These are phyloP conservation scores for Ptychodera flava DNA, from an alignment of 35 echinoderm and acorn worm genomes.

Conservation along the genomic window DNA sequence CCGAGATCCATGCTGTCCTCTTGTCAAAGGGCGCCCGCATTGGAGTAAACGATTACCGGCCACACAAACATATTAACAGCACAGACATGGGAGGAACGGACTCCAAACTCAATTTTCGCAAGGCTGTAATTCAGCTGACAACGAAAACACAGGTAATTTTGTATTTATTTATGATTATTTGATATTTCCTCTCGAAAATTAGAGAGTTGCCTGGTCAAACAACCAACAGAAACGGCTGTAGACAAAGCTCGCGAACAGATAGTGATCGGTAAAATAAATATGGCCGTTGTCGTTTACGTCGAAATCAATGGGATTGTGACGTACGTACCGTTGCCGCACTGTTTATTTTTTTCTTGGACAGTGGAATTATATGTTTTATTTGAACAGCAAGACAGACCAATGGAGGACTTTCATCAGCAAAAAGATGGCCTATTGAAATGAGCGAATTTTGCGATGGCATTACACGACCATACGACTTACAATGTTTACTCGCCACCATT, in stretches of 20 bases:
- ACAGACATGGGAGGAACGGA: constrained; percentile 90
- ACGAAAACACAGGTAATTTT: constrained; percentile 92
- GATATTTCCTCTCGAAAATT: neutral
- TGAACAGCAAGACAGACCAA: too few species aligned
- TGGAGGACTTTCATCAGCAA: too few species aligned
- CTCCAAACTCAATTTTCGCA: constrained; percentile 96
- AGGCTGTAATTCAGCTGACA: constrained; percentile 91
- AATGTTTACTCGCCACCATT: too few species aligned
- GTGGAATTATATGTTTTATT: too few species aligned
- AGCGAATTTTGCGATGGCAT: too few species aligned
- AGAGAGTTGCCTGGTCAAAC: neutral
- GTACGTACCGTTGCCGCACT: too few species aligned
- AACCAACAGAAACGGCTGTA: neutral
- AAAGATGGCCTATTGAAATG: too few species aligned
- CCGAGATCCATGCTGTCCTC: neutral
- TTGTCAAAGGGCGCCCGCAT: neutral
- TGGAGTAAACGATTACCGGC: neutral
- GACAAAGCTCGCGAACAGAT: neutral
- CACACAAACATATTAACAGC: neutral
- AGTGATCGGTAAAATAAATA: neutral
- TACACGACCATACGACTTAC: too few species aligned
- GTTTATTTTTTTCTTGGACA: too few species aligned
- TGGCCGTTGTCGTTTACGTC: neutral
- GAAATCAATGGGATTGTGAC: too few species aligned
- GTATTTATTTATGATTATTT: neutral